Conservation (phyloP, 64 coral and sea anemone genomes). For the Catalaphyllia jardinei region DNA sequence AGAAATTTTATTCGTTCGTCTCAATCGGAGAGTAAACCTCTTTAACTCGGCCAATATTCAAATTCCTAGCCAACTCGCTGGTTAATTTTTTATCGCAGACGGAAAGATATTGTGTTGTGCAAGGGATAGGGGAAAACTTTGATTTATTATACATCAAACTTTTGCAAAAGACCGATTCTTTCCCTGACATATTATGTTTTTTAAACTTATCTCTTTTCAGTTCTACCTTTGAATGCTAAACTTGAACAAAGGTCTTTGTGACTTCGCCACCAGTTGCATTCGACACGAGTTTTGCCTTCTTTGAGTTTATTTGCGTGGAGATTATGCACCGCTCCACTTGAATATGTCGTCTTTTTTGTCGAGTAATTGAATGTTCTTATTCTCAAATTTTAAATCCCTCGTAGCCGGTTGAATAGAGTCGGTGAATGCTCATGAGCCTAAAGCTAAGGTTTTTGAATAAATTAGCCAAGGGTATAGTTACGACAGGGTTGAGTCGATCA, state of each 20-base stretch:
- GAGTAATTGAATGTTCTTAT: conserved; percentile 37
- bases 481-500: conserved; percentile 27
- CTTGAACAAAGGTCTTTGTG: conserved; percentile 49
- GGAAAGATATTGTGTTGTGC: not conserved
- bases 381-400: conserved; percentile 24
- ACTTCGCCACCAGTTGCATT: conserved; percentile 42
- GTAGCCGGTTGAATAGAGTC: conserved; percentile 31
- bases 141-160: conserved; percentile 25
- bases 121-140: conserved; percentile 25
- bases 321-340: not conserved
- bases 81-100: conserved; percentile 51
- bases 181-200: conserved; percentile 6
- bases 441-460: conserved; percentile 25
- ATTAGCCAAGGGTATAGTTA: conserved; percentile 48
- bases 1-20: not conserved
- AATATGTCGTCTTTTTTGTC: conserved; percentile 2
- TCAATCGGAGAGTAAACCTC: not conserved
- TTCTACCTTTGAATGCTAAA: conserved; percentile 21
- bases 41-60: conserved; percentile 32
- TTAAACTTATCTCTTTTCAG: not conserved
- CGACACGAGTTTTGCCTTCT: conserved; percentile 1
- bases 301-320: not conserved
- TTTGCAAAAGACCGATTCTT: conserved; percentile 1
- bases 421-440: conserved; percentile 27
- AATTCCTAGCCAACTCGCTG: conserved; percentile 37